A percentile compares a stretch with the other conserved stretches of the same genome.
These are phyloP conservation scores for Meloidogyne exigua DNA, from an alignment of 1,140 invertebrate genomes.

Conservation along the genomic window DNA sequence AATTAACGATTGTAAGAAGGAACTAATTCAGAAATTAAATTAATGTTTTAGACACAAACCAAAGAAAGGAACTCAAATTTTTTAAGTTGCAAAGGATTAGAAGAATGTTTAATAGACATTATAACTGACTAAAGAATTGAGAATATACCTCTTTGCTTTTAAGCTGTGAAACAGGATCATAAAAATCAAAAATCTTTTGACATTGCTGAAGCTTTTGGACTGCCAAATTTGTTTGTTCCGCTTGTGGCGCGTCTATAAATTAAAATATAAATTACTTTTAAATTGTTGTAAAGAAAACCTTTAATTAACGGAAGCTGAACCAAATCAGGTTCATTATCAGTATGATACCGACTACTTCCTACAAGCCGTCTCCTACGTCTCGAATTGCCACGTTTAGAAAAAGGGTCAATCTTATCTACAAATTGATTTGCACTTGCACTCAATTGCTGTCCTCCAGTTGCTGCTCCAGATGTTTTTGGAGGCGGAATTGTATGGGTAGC, in stretches of 20 bases:
- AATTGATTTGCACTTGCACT: constrained; percentile 63
- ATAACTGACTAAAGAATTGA: background rate
- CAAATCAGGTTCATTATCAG: constrained; percentile 62
- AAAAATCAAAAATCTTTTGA: constrained; percentile 68
- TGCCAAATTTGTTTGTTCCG: constrained; percentile 67
- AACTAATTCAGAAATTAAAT: too few species aligned
- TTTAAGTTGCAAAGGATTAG: too few species aligned
- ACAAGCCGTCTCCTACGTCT: constrained; percentile 54
- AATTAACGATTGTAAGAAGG: too few species aligned
- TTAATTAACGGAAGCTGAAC: constrained; percentile 59
- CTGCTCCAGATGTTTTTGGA: constrained; percentile 55
- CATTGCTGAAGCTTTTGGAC: constrained; percentile 69
- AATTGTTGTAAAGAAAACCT: constrained; percentile 37
- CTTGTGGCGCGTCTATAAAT: constrained; percentile 76
- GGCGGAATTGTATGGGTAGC: constrained; percentile 47
- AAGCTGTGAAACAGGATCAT: constrained; percentile 64
- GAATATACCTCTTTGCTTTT: constrained; percentile 69
- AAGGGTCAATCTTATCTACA: constrained; percentile 63
- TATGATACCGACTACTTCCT: constrained; percentile 59
- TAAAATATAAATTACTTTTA: background rate
- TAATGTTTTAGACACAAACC: too few species aligned
- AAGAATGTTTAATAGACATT: too few species aligned
- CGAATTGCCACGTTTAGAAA: constrained; percentile 57
- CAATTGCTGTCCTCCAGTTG: constrained; percentile 59
- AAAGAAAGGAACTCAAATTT: too few species aligned